Evolutionary conservation across 2,797 vertebrate species (phyloP).

Genomic region (Sebastes dallii): DNA sequence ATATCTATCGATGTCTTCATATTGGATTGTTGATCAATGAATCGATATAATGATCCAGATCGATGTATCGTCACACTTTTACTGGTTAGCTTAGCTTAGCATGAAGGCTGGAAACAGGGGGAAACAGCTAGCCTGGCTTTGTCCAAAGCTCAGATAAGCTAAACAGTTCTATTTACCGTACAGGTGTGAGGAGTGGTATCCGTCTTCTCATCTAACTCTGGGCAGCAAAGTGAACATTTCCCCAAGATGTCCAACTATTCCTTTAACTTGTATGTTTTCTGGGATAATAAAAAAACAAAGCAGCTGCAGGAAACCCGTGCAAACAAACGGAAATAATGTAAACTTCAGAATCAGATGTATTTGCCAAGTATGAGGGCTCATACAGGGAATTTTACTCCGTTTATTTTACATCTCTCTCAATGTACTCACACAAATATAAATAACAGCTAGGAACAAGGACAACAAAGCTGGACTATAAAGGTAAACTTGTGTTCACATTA

Average conservation of each 20-base stretch:
- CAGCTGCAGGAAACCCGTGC: not conserved
- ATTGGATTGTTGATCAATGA: no score
- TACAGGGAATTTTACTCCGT: no score
- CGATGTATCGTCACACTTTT: no score
- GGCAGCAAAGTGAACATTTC: not conserved
- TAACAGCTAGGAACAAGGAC: no score
- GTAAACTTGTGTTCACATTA: not conserved
- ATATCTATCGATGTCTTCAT: fast-evolving
- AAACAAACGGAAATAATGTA: not conserved
- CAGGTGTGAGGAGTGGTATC: not conserved
- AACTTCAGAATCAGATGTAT: no score
- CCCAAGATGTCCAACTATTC: not conserved
- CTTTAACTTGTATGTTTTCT: not conserved
- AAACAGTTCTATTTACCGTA: not conserved
- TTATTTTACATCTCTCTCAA: no score
- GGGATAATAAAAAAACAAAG: not conserved
- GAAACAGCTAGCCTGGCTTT: not conserved
- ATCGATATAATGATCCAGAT: no score
- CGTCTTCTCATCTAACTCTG: not conserved
- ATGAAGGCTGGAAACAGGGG: no score
- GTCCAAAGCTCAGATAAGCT: not conserved
- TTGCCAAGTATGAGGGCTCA: fast-evolving
- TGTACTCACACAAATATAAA: fast-evolving
- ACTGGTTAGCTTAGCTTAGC: not conserved
- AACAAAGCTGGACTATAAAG: fast-evolving